Conservation (phyloP, 2,797 vertebrate species). For the Premnoplex brunnescens region DNA sequence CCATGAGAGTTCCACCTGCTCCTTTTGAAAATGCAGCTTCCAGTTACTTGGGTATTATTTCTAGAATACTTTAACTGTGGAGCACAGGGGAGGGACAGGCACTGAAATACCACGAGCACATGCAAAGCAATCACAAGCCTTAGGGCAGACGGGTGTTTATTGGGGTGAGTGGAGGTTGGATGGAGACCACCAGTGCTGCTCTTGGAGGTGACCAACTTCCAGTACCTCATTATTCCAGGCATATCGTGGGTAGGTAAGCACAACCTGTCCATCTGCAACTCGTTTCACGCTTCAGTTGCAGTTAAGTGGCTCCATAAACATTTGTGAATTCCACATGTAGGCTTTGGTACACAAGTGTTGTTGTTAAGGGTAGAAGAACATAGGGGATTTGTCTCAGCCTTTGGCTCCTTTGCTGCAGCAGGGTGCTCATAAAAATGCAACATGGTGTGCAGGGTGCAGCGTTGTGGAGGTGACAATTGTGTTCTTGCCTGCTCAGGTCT, state of each 20-base stretch:
- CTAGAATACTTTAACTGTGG: background rate
- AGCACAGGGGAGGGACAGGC: background rate
- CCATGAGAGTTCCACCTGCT: background rate
- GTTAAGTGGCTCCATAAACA: background rate
- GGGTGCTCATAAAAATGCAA: background rate
- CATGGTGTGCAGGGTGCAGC: background rate
- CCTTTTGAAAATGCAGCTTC: background rate
- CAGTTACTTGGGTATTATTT: background rate
- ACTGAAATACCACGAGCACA: too few species aligned
- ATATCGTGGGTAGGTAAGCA: background rate
- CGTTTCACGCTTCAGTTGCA: background rate
- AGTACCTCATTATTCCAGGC: background rate
- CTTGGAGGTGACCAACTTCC: background rate
- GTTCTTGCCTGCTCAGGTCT: background rate
- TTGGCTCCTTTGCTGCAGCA: background rate
- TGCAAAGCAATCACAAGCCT: rapidly evolving
- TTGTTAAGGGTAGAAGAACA: background rate
- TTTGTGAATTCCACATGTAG: background rate
- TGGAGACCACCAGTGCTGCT: background rate
- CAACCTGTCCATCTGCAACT: background rate
- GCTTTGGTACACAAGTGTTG: background rate
- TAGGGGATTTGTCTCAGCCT: background rate
- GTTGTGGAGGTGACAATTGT: background rate
- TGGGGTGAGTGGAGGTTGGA: background rate
- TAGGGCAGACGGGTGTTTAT: background rate